Base-by-base conservation (phyloP, 1,140 invertebrate species). In the Cotesia vestalis region DNA sequence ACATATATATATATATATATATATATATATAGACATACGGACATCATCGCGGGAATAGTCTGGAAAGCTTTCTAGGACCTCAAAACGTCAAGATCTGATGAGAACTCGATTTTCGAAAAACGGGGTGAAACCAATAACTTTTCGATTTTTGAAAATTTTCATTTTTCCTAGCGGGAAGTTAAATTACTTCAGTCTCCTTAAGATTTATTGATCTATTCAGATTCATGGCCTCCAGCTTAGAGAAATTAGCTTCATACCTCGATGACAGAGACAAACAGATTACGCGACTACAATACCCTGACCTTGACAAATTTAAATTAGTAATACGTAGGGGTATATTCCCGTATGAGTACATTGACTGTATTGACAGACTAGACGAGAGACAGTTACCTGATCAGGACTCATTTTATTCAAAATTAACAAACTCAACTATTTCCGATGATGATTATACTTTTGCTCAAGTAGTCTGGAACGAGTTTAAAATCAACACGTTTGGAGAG, bases 381-480 rank as follows among this genome's bases (percentile, higher is more conserved):
- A 20, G 1, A 20, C 20, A 20, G 20, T 20, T 20, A 20, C 20
- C 20, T 53, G 71, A 78, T 5, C 36, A 67, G 35, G 27, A 17
- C 86, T 8, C 2, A 35, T 86, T 78, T 84, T 79, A 72, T 83
- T 74, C n/a, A n/a, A n/a, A n/a, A n/a, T n/a, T n/a, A n/a, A n/a
- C n/a, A n/a, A n/a, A n/a, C n/a, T n/a, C n/a, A 14, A 27, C 67
- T 66, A 77, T 86, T 35, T 74, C 76, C 1, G 62, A 79, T 40
- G 68, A 76, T 9, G 78, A 85, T 27, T 87, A 87, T 76, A 60
- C 76, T n/a, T 79, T 80, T 77, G 81, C 83, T 14, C 20, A 75
- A 63, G 76, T 81, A 17, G 80, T 87, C 57, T 88, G 83, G 84
- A 27, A 79, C 35, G 53, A 74, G 14, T 88, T 88, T 74, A 59